These are phyloP conservation scores for Balanococcus diminutus DNA, from an alignment of 2,888 invertebrate species.

Conservation along the genomic window DNA sequence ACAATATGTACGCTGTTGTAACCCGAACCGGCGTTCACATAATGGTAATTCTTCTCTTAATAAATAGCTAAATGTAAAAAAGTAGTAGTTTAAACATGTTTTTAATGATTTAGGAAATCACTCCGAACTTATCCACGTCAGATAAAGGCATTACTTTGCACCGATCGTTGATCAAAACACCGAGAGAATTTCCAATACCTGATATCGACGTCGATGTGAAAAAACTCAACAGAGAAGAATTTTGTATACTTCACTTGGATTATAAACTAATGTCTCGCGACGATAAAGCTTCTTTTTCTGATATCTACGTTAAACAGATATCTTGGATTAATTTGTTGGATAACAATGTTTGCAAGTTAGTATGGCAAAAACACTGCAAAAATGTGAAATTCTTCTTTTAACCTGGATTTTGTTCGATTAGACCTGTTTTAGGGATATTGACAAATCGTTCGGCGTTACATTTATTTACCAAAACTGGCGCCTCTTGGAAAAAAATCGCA, in stretches of 20 bases:
- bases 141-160: background rate
- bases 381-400: background rate
- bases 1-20: background rate
- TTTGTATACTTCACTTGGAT: constrained; percentile 26
- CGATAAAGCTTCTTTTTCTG: background rate
- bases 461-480: background rate
- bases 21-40: constrained; percentile 3
- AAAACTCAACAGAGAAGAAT: constrained; percentile 41
- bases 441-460: constrained; percentile 6
- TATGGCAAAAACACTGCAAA: background rate
- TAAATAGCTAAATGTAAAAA: background rate
- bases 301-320: constrained; percentile 7
- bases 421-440: constrained; percentile 35
- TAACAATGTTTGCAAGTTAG: background rate
- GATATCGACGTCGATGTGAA: constrained; percentile 20
- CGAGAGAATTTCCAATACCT: background rate
- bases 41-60: background rate
- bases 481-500: background rate
- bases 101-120: background rate
- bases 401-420: background rate
- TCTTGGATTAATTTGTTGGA: background rate
- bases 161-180: constrained; percentile 42
- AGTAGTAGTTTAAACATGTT: background rate
- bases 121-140: background rate
- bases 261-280: background rate